A percentile compares a stretch with the other conserved stretches of the same genome.
phyloP scores from a whole-genome alignment of 2,888 invertebrate genomes.

The Eupithecia abbreviata region DNA sequence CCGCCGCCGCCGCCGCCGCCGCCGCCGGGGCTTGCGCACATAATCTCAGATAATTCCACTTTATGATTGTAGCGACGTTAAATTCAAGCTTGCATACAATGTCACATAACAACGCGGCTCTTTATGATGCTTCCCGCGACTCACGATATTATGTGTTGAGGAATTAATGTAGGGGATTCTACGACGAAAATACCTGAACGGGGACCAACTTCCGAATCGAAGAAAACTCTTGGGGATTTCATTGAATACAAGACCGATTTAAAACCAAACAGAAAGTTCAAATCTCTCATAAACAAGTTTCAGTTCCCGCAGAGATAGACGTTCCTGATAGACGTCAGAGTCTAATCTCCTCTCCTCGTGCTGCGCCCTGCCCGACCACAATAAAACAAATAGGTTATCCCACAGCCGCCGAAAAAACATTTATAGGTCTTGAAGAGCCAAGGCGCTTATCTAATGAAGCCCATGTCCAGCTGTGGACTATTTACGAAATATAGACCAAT shows the following conservation, averaged over 20 bases:
- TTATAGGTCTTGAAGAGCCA: too few relatives aligned
- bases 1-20: neutral
- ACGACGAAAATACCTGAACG: neutral
- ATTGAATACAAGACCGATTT: neutral
- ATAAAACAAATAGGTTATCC: conserved; percentile 29
- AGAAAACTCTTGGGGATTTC: neutral
- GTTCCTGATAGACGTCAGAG: neutral
- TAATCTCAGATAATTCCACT: conserved; percentile 21
- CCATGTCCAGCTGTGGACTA: too few relatives aligned
- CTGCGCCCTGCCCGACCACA: conserved; percentile 11
- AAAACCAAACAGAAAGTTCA: neutral
- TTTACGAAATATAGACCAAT: too few relatives aligned
- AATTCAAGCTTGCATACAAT: conserved; percentile 10
- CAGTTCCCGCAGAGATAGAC: neutral
- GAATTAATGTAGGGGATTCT: neutral
- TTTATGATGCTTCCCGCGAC: neutral
- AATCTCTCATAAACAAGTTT: neutral
- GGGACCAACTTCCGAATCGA: neutral
- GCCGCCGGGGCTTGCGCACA: neutral
- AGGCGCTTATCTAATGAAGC: too few relatives aligned
- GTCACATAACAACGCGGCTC: too few relatives aligned
- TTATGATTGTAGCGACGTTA: conserved; percentile 30
- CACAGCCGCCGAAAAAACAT: neutral
- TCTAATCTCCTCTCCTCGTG: neutral
- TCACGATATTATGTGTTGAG: neutral